A percentile compares a stretch with the other conserved stretches of the same genome.
Conservation (phyloP, 2,113 vertebrate species). For the Herpailurus yagouaroundi region DNA sequence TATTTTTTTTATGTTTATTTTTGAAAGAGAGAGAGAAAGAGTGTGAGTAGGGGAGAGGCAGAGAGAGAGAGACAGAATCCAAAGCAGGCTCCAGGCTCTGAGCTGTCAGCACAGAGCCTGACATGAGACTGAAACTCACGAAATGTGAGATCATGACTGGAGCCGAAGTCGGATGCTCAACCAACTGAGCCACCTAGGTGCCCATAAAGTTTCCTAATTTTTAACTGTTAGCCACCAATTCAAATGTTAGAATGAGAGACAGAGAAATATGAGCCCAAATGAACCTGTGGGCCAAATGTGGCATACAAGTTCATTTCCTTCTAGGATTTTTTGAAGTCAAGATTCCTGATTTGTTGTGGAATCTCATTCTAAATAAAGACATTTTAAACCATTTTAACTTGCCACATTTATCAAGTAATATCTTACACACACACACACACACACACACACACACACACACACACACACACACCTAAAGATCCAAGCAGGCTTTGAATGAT, state of each 20-base stretch:
- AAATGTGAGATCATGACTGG: no score
- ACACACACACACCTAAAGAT: not conserved
- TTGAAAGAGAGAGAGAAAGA: no score
- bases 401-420: not conserved
- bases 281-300: not conserved
- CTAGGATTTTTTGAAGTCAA: not conserved
- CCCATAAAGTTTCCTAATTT: not conserved
- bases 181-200: no score
- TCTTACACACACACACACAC: not conserved
- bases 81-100: no score
- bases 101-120: no score
- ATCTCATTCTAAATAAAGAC: not conserved
- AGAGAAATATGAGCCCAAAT: not conserved
- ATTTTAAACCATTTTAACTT: not conserved
- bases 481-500: not conserved
- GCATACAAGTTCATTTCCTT: not conserved
- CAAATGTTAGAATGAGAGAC: not conserved
- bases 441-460: not conserved
- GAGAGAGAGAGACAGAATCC: no score
- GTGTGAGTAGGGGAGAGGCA: no score
- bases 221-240: not conserved
- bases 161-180: no score
- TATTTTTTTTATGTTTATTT: not conserved
- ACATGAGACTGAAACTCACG: no score
- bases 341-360: not conserved